phyloP scores from a whole-genome alignment of 2,797 vertebrate genomes.

The Schizothorax lantsangensis region DNA sequence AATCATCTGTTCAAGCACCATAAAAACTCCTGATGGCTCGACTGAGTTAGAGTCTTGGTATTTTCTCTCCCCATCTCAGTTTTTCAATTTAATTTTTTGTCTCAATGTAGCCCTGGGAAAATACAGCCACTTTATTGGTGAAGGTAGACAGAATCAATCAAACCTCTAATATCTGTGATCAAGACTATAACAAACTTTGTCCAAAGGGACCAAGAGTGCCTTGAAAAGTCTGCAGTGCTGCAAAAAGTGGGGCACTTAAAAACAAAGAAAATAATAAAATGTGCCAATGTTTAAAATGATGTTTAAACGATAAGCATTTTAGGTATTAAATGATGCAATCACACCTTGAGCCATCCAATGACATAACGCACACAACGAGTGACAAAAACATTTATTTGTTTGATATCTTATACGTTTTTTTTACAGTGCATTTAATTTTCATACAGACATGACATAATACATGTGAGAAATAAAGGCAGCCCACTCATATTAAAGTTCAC shows the following conservation, averaged over 20 bases:
- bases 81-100: slow-evolving; percentile 17
- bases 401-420: background rate
- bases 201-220: slow-evolving; percentile 26
- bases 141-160: slow-evolving; percentile 37
- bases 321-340: background rate
- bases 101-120: slow-evolving; percentile 33
- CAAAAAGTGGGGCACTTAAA: slow-evolving; percentile 17
- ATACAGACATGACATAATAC: background rate
- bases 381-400: background rate
- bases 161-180: slow-evolving; percentile 26
- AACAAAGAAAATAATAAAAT: background rate
- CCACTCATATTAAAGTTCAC: background rate
- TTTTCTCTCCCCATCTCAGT: slow-evolving; percentile 15
- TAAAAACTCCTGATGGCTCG: slow-evolving; percentile 28
- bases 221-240: slow-evolving; percentile 11
- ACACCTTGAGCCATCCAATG: background rate
- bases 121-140: slow-evolving; percentile 14
- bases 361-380: background rate
- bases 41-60: slow-evolving; percentile 16
- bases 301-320: background rate
- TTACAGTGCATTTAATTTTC: background rate
- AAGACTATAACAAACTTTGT: slow-evolving; percentile 25
- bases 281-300: background rate
- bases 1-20: slow-evolving; percentile 35
- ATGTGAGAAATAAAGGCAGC: background rate